Evolutionary conservation across 2,888 invertebrate genomes (phyloP).

Genomic region (Eumacrocentrus americanus): DNA sequence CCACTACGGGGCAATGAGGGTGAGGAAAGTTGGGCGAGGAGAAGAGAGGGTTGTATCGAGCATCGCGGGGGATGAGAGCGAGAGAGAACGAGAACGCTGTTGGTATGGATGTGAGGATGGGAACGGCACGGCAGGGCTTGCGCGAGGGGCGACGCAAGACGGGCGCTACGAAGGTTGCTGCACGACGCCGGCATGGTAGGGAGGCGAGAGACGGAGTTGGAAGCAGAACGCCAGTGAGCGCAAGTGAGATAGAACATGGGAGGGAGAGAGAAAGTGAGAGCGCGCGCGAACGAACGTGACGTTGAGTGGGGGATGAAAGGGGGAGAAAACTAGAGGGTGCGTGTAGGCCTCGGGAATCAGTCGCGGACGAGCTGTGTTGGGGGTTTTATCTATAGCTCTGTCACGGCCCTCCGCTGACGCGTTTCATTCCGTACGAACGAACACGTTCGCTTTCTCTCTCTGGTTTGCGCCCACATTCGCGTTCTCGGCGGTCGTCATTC

Average conservation of each 20-base stretch:
- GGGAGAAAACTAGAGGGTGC: slow-evolving; percentile 59
- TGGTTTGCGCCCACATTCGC: neutral
- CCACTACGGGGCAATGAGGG: too few species aligned
- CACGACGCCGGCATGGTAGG: neutral
- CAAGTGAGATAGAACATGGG: neutral
- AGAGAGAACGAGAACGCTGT: too few species aligned
- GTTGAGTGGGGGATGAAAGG: slow-evolving; percentile 49
- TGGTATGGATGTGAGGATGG: neutral
- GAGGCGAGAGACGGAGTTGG: neutral
- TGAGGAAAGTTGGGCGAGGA: too few species aligned
- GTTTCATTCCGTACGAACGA: slow-evolving; percentile 24
- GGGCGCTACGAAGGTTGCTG: neutral
- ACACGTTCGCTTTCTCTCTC: neutral
- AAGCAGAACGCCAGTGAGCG: neutral
- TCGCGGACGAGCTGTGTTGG: slow-evolving; percentile 61
- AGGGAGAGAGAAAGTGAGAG: neutral
- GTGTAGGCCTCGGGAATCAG: slow-evolving; percentile 61
- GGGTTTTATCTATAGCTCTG: slow-evolving; percentile 58
- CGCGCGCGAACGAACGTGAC: slow-evolving; percentile 16
- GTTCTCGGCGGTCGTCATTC: neutral
- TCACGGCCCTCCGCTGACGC: slow-evolving; percentile 38
- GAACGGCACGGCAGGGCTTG: neutral
- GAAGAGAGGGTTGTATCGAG: too few species aligned
- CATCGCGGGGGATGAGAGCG: neutral
- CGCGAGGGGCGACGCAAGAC: neutral